These are phyloP conservation scores for Heliornis fulica DNA, from an alignment of 2,113 vertebrate genomes.

Conservation along the genomic window DNA sequence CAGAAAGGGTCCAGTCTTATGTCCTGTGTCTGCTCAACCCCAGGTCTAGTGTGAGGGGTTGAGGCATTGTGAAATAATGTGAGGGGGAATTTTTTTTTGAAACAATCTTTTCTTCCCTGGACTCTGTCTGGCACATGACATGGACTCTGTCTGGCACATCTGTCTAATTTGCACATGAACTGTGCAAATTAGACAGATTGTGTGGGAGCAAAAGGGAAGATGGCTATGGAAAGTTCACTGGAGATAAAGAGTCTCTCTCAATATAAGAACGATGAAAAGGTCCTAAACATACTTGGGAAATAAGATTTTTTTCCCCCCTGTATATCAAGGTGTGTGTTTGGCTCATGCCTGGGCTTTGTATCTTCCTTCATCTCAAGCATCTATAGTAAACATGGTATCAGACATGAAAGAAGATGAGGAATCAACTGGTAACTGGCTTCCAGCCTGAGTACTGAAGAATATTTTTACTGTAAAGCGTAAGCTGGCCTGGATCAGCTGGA, in stretches of 20 bases:
- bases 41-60: accelerated
- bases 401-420: background rate
- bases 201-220: background rate
- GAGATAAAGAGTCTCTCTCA: background rate
- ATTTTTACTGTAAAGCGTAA: background rate
- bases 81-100: background rate
- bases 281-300: background rate
- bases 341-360: background rate
- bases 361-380: background rate
- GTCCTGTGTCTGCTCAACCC: background rate
- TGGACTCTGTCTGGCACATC: accelerated
- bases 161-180: too few relatives aligned
- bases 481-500: background rate
- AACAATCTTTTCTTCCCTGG: accelerated
- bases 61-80: background rate
- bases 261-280: background rate
- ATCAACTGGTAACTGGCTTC: background rate
- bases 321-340: background rate
- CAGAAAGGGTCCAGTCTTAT: accelerated
- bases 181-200: background rate
- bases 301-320: background rate
- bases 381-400: background rate
- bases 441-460: background rate
- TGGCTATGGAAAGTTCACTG: background rate
- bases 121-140: background rate